phyloP scores from a whole-genome alignment of 2,797 vertebrate species.

The Falco peregrinus region DNA sequence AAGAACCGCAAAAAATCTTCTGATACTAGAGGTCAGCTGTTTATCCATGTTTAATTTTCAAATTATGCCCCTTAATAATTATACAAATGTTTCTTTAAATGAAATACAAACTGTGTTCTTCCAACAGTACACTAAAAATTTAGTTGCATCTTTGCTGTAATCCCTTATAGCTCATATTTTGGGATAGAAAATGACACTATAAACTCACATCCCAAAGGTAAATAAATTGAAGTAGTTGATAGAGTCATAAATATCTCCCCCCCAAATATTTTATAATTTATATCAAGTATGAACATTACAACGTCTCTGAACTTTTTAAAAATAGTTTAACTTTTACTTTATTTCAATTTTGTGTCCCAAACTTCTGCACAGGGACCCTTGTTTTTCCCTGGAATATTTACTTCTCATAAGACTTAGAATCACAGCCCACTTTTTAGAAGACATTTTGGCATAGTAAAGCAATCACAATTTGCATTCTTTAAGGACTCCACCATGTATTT shows the following conservation, averaged over 20 bases:
- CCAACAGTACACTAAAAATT: not conserved
- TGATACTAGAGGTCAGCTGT: not conserved
- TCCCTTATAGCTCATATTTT: not conserved
- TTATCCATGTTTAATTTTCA: not conserved
- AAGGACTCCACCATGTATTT: not conserved
- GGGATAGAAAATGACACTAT: not conserved
- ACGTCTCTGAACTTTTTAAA: not conserved
- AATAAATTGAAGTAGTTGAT: not conserved
- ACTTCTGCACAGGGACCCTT: not conserved
- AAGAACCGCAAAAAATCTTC: not conserved
- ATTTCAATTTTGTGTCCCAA: not conserved
- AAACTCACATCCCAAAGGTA: not conserved
- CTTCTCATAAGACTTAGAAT: not conserved
- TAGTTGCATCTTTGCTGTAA: not conserved
- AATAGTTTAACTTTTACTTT: rapidly evolving
- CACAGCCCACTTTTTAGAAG: not conserved
- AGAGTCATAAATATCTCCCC: not conserved
- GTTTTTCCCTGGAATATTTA: not conserved
- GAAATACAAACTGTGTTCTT: not conserved
- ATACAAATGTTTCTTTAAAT: not conserved
- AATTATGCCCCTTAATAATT: not conserved
- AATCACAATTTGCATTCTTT: not conserved
- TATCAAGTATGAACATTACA: not conserved
- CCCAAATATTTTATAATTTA: not conserved
- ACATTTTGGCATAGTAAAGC: not conserved